Base-by-base conservation (phyloP, 2,888 invertebrate species). In the Acanthosepion esculentum region DNA sequence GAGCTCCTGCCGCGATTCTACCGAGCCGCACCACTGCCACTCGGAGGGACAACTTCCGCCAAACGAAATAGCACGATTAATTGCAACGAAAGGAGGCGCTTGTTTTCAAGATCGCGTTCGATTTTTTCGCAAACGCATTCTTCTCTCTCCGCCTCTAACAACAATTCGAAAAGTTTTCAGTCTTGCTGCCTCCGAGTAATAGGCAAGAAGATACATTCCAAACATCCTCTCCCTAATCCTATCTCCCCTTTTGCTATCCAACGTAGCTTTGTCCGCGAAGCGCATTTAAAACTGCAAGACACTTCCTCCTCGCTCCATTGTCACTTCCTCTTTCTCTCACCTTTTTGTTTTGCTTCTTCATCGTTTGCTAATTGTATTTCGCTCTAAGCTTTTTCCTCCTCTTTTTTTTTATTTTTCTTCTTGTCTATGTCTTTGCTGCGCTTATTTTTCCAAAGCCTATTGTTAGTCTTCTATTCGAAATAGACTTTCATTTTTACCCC, bases 41-140 rank as follows among this genome's bases (percentile, higher is more conserved):
- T 78, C 78, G n/a, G n/a, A 78, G 78, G 78, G 78, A n/a, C 78
- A n/a, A 78, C 78, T 78, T 78, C 78, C 78, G 78, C n/a, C n/a
- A 33, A n/a, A 78, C n/a, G 33, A 78, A 78, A 78, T 78, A 78
- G 78, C 78, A 78, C 78, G 78, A 78, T 78, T 78, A 78, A 78
- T 78, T 78, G 78, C 78, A n/a, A 18, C 78, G 78, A 8, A 33
- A 12, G 33, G 78, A 33, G 78, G 78, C 78, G 18, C 78, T 78
- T 78, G 78, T 33, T 78, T 78, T 78, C n/a, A 78, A 78, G 78
- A 78, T 15, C 29, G 3, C 78, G n/a, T 78, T 78, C 78, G n/a
- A 78, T 78, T 26, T 59, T 18, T 78, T 78, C 78, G 18, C 78
- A 78, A 78, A 78, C 33, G 78, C 78, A n/a, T 15, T 78, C n/a